A percentile compares a stretch with the other conserved stretches of the same genome.
Evolutionary conservation across 2,797 vertebrate species (phyloP).

Genomic region (Anguilla anguilla): DNA sequence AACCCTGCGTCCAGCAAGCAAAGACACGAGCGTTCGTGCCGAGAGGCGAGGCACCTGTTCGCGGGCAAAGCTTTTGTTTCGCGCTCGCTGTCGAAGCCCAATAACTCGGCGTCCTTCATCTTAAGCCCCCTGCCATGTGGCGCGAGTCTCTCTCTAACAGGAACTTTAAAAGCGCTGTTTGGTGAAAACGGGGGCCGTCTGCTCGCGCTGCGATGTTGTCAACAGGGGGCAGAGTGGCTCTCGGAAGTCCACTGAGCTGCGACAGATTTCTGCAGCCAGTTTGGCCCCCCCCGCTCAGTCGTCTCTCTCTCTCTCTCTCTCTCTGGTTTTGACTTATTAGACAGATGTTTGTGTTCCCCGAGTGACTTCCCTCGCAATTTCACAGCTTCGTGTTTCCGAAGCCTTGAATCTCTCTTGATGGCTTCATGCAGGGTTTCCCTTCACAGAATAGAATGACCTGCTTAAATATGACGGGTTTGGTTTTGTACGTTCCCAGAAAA

Average conservation of each 20-base stretch:
- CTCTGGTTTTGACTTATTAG: constrained; percentile 22
- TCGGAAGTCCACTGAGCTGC: constrained; percentile 33
- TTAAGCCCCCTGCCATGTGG: constrained; percentile 63
- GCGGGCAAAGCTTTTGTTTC: constrained; percentile 56
- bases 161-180: constrained; percentile 55
- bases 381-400: neutral
- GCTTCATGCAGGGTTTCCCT: neutral
- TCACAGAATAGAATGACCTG: neutral
- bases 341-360: constrained; percentile 28
- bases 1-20: constrained; percentile 37
- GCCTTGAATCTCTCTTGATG: constrained; percentile 27
- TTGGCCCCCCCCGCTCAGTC: constrained; percentile 25
- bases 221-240: constrained; percentile 3
- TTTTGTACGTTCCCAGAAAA: constrained; percentile 6
- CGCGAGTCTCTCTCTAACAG: constrained; percentile 55
- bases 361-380: neutral
- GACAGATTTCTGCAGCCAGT: constrained; percentile 39
- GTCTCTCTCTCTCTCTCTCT: constrained; percentile 25
- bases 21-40: constrained; percentile 34
- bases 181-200: constrained; percentile 58
- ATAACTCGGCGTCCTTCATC: constrained; percentile 63
- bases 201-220: neutral
- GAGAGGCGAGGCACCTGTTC: constrained; percentile 58
- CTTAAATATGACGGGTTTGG: constrained; percentile 15
- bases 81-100: constrained; percentile 70